Percentiles rank a stretch among this genome's conserved stretches.
These are phyloP conservation scores for Lordiphosa andalusiaca DNA, from an alignment of 2,888 invertebrate species.

Conservation along the genomic window DNA sequence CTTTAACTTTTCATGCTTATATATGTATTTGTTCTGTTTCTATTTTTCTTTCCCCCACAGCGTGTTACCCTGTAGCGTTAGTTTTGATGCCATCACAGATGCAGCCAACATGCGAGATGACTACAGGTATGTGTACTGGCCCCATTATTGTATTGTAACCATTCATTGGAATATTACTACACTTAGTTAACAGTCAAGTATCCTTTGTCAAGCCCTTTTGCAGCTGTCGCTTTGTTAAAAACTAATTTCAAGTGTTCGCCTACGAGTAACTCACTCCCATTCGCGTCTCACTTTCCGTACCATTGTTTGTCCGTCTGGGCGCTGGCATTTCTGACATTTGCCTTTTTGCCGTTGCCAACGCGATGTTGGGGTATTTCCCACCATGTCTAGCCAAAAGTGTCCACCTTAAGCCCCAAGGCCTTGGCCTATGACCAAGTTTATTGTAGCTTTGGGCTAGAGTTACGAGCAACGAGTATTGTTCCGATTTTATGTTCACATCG, in stretches of 20 bases:
- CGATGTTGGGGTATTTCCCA: conserved; percentile 13
- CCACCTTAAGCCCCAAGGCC: conserved; percentile 6
- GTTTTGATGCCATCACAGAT: conserved; percentile 79
- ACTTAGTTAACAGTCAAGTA: conserved; percentile 7
- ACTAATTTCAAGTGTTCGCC: conserved; percentile 46
- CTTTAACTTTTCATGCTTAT: neutral
- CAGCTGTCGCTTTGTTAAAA: conserved; percentile 44
- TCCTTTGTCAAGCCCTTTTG: conserved; percentile 27
- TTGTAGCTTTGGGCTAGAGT: conserved; percentile 24
- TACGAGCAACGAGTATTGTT: conserved; percentile 27
- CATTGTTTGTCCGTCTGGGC: conserved; percentile 29
- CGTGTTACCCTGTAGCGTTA: conserved; percentile 84
- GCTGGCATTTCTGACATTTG: conserved; percentile 43
- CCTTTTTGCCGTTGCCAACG: conserved; percentile 14
- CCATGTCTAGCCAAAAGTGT: conserved; percentile 17
- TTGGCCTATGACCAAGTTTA: conserved; percentile 52
- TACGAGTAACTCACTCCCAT: conserved; percentile 31
- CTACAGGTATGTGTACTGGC: conserved; percentile 58
- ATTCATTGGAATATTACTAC: conserved; percentile 13
- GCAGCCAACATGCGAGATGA: conserved; percentile 72
- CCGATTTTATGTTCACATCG: conserved; percentile 11
- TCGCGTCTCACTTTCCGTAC: conserved; percentile 13
- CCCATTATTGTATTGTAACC: conserved; percentile 17
- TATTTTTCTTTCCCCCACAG: conserved; percentile 77
- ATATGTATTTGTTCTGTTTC: conserved; percentile 2